Conservation (phyloP, 2,888 invertebrate species). For the Plagiodera versicolora region DNA sequence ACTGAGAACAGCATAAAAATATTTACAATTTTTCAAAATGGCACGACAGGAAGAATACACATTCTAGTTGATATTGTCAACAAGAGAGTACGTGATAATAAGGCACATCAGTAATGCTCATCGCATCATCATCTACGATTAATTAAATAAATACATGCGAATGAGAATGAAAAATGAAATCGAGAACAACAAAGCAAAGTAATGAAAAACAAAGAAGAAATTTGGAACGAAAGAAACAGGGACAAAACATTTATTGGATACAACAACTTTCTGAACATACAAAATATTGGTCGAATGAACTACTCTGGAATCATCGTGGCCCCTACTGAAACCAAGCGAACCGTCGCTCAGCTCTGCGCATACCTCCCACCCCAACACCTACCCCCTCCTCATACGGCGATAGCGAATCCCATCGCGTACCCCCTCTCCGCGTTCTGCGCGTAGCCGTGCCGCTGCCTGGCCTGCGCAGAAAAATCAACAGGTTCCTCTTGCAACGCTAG, state of each 20-base stretch:
- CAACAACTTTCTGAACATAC: neutral
- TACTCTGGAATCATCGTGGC: neutral
- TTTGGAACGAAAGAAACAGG: too few species aligned
- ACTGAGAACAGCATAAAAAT: slow-evolving; percentile 36
- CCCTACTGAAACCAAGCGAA: neutral
- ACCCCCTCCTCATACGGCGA: slow-evolving; percentile 40
- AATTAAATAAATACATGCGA: neutral
- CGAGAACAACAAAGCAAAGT: too few species aligned
- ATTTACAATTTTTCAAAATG: slow-evolving; percentile 16
- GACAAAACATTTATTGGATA: neutral
- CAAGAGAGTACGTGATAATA: neutral
- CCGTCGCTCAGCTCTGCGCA: too few species aligned
- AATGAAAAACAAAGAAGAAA: too few species aligned
- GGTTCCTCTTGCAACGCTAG: slow-evolving; percentile 50
- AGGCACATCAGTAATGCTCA: slow-evolving; percentile 6
- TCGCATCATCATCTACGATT: neutral
- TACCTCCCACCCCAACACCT: too few species aligned
- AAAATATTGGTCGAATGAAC: neutral
- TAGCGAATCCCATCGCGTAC: slow-evolving; percentile 45
- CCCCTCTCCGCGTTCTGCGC: slow-evolving; percentile 25
- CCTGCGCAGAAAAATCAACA: slow-evolving; percentile 50
- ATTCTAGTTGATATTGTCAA: neutral
- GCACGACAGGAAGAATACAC: slow-evolving; percentile 8
- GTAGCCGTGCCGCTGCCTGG: slow-evolving; percentile 27
- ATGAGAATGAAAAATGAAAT: too few species aligned